Percentiles rank a stretch among this genome's conserved stretches.
Conservation (phyloP, 2,113 vertebrate species). For the Heteronetta atricapilla region DNA sequence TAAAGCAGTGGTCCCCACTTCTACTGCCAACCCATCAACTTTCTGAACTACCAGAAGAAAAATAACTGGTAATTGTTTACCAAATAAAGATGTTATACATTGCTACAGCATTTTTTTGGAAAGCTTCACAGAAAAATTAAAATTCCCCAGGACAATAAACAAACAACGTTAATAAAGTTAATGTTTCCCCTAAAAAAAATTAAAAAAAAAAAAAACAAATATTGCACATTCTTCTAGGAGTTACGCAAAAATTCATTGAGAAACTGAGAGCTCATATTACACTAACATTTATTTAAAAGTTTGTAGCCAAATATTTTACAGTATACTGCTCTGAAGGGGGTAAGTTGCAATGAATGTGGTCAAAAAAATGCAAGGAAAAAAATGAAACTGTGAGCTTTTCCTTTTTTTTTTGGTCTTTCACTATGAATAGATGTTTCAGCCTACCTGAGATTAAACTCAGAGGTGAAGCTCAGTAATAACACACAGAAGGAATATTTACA, state of each 20-base stretch:
- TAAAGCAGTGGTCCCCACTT: background rate
- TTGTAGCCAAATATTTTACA: background rate
- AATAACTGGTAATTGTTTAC: background rate
- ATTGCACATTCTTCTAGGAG: background rate
- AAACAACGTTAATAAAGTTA: background rate
- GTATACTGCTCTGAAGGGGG: background rate
- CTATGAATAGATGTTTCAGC: background rate
- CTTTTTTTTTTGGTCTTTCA: background rate
- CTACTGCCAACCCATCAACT: background rate
- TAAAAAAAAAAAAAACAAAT: background rate
- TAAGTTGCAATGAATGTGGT: background rate
- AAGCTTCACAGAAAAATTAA: background rate
- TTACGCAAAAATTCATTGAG: background rate
- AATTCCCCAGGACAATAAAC: background rate
- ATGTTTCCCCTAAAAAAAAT: background rate
- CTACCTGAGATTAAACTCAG: background rate
- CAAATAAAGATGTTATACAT: background rate
- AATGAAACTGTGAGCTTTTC: background rate
- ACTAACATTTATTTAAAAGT: background rate
- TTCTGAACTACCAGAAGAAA: background rate
- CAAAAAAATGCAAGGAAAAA: background rate
- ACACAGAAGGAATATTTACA: background rate
- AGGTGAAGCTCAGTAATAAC: accelerated
- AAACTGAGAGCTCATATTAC: background rate
- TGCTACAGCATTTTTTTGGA: background rate